Evolutionary conservation across 2,888 invertebrate genomes (phyloP), one percentile per base, ranked within the genome.

Genomic region (Cordilura impudica): DNA sequence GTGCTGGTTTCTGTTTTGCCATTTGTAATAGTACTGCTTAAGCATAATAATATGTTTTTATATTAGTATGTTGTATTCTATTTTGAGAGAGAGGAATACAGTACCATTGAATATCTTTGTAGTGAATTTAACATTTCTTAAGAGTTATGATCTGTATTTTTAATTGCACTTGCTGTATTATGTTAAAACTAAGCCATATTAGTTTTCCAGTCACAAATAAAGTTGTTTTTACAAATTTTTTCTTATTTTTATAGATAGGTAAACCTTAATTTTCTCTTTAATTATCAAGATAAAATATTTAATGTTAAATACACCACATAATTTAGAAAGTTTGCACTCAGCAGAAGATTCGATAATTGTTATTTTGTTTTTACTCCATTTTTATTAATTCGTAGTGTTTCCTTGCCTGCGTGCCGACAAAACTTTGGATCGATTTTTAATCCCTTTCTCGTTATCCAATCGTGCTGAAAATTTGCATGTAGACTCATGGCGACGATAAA

Each of bases 1-100:
- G 90, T 12, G 89, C 90, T 8, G 90, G 90, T 2, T 90, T 89
- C 81, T 90, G 90, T 73, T 87, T 86, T 84, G 88, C 86, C 0
- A 83, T 90, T 54, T 87, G 87, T 74, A 85, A 86, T 70, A 71
- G 39, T 43, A 61, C 43, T 23, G 61, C 60, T 31, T 79, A 79
- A 63, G 14, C 31, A 19, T 8, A 56, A 67, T 7, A 12, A 23
- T 51, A 10, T 31, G n/a, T 12, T 8, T 43, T 45, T 18, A 39
- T 61, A 21, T 21, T 12, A 29, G 12, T 35, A 31, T 23, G 21
- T 23, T 47, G 7, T 39, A 10, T n/a, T 56, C 1, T 16, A 18
- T 70, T 16, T 10, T 54, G 4, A 43, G 19, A 21, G 6, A 23
- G 14, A 47, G 19, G 19, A 35, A 35, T 39, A 8, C 8, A 1